phyloP scores from a whole-genome alignment of 2,113 vertebrate species.

The Melanostigma gelatinosum region DNA sequence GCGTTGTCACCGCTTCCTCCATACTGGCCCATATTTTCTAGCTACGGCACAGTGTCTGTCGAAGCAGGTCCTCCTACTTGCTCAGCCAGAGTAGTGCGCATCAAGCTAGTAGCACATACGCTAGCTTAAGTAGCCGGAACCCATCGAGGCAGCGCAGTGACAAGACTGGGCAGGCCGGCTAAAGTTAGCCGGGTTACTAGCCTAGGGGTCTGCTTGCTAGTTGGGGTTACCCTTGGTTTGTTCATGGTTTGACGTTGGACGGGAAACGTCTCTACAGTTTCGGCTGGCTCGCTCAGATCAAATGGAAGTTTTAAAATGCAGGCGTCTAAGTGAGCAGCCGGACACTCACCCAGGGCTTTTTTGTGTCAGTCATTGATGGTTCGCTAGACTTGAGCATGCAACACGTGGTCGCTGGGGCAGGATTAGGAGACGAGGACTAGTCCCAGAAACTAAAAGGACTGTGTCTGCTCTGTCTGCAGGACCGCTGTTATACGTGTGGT shows the following conservation, averaged over 20 bases:
- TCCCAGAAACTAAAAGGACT: background rate
- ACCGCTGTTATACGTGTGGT: background rate
- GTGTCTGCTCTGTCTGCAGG: background rate
- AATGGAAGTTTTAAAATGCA: background rate
- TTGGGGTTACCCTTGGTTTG: no score
- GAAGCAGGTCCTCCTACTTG: constrained; percentile 51
- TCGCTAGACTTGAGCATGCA: constrained; percentile 56
- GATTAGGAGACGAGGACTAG: constrained; percentile 14
- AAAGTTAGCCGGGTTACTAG: constrained; percentile 49
- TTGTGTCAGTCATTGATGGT: constrained; percentile 43
- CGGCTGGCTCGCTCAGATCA: background rate
- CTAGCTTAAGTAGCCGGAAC: constrained; percentile 55
- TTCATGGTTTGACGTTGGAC: background rate
- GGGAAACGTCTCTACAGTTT: constrained; percentile 17
- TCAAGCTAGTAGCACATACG: constrained; percentile 53
- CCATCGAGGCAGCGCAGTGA: constrained; percentile 8
- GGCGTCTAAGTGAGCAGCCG: background rate
- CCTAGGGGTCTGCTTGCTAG: background rate
- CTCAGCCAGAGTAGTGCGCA: constrained; percentile 55
- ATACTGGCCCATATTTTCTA: constrained; percentile 35
- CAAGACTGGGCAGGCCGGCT: constrained; percentile 51
- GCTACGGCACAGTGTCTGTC: constrained; percentile 15
- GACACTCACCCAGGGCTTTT: background rate
- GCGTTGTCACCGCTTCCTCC: constrained; percentile 25
- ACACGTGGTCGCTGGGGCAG: constrained; percentile 75